Conservation (phyloP, 2,888 invertebrate genomes). For the Pteria penguin region DNA sequence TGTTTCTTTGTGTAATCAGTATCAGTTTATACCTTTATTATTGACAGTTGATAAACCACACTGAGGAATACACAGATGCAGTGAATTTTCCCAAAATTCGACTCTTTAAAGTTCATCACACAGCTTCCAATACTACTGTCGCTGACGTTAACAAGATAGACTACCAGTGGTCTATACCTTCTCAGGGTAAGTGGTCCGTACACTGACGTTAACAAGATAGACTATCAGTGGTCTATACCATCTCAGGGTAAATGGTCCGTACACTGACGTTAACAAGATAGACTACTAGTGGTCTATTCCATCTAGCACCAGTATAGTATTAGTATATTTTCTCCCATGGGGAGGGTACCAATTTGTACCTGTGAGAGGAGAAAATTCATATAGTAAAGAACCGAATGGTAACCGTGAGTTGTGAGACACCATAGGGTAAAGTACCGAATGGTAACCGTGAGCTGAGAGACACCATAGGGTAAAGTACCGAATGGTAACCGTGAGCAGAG, state of each 20-base stretch:
- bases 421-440: too few species aligned
- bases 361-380: too few species aligned
- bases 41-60: conserved; percentile 50
- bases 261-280: not conserved
- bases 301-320: too few species aligned
- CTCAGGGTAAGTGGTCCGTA: conserved; percentile 8
- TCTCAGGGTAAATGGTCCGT: not conserved
- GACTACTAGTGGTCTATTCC: not conserved
- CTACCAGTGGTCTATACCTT: not conserved
- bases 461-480: too few species aligned
- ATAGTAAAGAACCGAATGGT: too few species aligned
- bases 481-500: too few species aligned
- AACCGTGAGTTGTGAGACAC: too few species aligned
- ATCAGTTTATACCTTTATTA: too few species aligned
- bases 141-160: not conserved
- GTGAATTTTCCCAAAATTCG: conserved; percentile 47
- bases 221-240: not conserved
- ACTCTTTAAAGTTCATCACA: conserved; percentile 45
- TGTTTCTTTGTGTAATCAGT: too few species aligned
- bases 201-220: not conserved
- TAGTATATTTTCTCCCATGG: too few species aligned
- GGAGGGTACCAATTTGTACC: too few species aligned
- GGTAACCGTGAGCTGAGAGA: too few species aligned
- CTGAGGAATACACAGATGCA: conserved; percentile 41
- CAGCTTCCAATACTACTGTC: not conserved